Evolutionary conservation across 2,797 vertebrate genomes (phyloP), one percentile per base, ranked within the genome.

Genomic region (Ctenopoma multispine): DNA sequence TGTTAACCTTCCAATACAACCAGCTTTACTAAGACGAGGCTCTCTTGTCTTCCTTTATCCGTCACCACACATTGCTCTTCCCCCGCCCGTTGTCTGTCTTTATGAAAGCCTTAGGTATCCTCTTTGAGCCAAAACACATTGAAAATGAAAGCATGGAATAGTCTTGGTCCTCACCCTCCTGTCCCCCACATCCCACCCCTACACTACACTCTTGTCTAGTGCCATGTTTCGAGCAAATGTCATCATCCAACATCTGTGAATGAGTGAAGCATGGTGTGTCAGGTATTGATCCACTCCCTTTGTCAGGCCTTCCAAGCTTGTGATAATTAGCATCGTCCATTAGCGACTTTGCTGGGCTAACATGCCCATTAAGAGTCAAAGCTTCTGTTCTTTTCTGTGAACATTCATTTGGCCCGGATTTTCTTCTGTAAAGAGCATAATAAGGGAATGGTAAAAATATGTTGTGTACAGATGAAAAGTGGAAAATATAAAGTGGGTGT

Each of bases 261-360:
- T 88, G 89, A 90, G 86, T 62, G 64, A 83, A 75, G 81, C 83
- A 70, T 53, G 58, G 80, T 50, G 75, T 81, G 67, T 88, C 90
- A 87, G 87, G 82, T 94, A 95, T 95, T 93, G 94, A 95, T 94
- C 92, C 89, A 75, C 80, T 92, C 79, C 85, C 82, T 91, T 95
- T 93, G 92, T 94, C 84, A 89, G 79, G 88, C 89, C 90, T 90
- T 89, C 87, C 87, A 87, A 94, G 92, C 93, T 91, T 81, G 86
- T 76, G 86, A 90, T 95, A 94, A 96, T 96, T 95, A 95, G 91
- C 82, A 83, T 88, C 75, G 81, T 92, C 94, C 94, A 95, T 96
- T 96, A 96, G 93, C 81, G 91, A 88, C 88, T 93, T 92, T 89
- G 90, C 91, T 72, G 80, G 85, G 90, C 92, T 94, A 89, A 94